These are phyloP conservation scores for Phortica variegata DNA, from an alignment of 1,140 invertebrate species.

Conservation along the genomic window DNA sequence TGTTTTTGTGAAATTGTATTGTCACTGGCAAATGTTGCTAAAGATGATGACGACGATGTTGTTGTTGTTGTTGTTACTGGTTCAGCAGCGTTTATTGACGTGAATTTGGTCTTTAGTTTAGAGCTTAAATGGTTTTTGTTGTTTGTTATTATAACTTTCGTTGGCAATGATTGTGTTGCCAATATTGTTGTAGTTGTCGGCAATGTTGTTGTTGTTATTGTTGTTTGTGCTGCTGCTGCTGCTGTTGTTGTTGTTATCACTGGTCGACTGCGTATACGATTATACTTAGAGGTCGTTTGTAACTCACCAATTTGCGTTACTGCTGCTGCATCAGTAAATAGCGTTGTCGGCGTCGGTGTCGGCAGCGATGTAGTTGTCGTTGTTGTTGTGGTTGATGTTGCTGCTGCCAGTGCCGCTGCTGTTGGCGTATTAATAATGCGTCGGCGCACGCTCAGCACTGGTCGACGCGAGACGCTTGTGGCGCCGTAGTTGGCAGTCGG, in stretches of 20 bases:
- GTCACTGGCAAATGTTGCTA: conserved; percentile 15
- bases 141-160: too few species aligned
- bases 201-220: conserved; percentile 12
- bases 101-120: conserved; percentile 34
- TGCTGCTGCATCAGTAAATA: conserved; percentile 1
- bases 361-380: conserved; percentile 9
- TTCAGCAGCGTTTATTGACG: conserved; percentile 10
- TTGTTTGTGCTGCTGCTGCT: conserved; percentile 10
- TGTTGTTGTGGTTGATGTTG: conserved; percentile 1
- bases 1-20: conserved; percentile 30
- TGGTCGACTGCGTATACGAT: conserved; percentile 27
- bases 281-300: background rate
- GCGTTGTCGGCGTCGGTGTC: background rate
- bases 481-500: conserved; percentile 26
- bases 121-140: conserved; percentile 23
- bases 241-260: conserved; percentile 14
- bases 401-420: background rate
- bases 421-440: conserved; percentile 44
- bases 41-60: conserved; percentile 14
- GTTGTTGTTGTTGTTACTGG: conserved; percentile 25
- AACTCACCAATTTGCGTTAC: conserved; percentile 28
- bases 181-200: conserved; percentile 5
- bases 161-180: conserved; percentile 20
- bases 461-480: conserved; percentile 36
- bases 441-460: conserved; percentile 46